Base-by-base conservation (phyloP, 1,140 invertebrate genomes). In the Aphis craccivora region DNA sequence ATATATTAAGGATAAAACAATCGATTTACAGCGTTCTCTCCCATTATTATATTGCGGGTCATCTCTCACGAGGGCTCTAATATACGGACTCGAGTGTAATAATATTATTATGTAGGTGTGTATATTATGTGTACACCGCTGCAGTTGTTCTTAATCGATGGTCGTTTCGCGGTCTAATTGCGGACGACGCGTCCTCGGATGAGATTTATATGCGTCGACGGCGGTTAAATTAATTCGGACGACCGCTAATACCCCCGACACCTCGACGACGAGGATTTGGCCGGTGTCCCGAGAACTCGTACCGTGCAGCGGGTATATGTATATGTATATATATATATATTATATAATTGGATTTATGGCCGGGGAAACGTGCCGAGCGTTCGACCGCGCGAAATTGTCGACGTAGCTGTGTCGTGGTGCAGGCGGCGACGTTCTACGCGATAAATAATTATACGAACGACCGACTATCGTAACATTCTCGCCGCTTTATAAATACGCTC, bases 401-500 rank as follows among this genome's bases (percentile, higher is more conserved):
- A 43, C 35, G 83, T 84, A 84, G 35, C 35, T 8, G 37, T 84
- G 35, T 40, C 18, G 40, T 0, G 83, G 30, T 35, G 11, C 67
- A 35, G 25, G 60, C 14, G 30, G 60, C 14, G 60, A 23, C 22
- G 37, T 84, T 40, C 22, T 11, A 25, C 81, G 9, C 23, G 9
- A 84, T 43, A 84, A 84, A 84, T 84, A 84, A 40, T 84, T 25
- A 40, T 43, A 84, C 76, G 11, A 81, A 2, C 22, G 37, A 20
- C 1, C 37, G 81, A 23, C 20, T 11, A 84, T 84, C 9, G 60
- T n/a, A 18, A 14, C 35, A 83, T 83, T 83, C 81, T 23, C 22
- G 81, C 37, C 81, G 35, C 22, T 83, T 83, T 83, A 83, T 83
- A 83, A 83, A 83, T 83, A 84, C 22, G 9, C 83, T 84, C 83